These are phyloP conservation scores for Diabrotica undecimpunctata DNA, from an alignment of 1,140 invertebrate genomes.

Conservation along the genomic window DNA sequence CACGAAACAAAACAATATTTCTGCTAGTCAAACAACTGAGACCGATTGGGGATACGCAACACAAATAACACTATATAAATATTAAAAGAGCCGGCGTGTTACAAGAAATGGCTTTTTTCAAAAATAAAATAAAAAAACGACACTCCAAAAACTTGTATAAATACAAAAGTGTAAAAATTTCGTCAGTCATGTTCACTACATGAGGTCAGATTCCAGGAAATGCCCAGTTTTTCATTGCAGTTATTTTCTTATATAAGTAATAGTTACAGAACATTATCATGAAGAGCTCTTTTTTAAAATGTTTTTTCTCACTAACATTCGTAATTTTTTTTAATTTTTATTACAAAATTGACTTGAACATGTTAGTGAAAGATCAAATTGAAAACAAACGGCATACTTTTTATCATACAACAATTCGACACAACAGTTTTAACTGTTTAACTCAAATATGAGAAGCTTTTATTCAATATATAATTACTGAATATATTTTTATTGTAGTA, in stretches of 20 bases:
- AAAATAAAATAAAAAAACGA: constrained; percentile 35
- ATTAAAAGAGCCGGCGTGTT: constrained; percentile 34
- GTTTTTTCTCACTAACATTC: no score
- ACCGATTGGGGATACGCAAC: constrained; percentile 43
- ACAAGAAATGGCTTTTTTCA: constrained; percentile 38
- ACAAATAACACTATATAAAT: constrained; percentile 36
- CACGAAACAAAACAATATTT: constrained; percentile 27
- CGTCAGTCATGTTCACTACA: constrained; percentile 35
- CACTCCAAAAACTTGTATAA: constrained; percentile 42
- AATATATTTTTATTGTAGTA: no score
- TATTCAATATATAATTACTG: no score
- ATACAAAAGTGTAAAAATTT: constrained; percentile 44
- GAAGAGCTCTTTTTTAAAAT: no score
- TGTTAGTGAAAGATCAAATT: no score
- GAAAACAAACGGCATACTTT: no score
- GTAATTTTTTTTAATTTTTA: no score
- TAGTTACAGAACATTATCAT: not conserved
- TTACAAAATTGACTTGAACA: no score
- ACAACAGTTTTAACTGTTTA: no score
- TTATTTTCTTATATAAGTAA: not conserved
- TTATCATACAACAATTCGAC: no score
- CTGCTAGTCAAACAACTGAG: constrained; percentile 47
- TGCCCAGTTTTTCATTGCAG: not conserved
- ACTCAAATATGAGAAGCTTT: no score
- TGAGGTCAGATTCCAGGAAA: constrained; percentile 4